Conservation (phyloP, 2,113 vertebrate genomes). For the Nycticorax nycticorax region DNA sequence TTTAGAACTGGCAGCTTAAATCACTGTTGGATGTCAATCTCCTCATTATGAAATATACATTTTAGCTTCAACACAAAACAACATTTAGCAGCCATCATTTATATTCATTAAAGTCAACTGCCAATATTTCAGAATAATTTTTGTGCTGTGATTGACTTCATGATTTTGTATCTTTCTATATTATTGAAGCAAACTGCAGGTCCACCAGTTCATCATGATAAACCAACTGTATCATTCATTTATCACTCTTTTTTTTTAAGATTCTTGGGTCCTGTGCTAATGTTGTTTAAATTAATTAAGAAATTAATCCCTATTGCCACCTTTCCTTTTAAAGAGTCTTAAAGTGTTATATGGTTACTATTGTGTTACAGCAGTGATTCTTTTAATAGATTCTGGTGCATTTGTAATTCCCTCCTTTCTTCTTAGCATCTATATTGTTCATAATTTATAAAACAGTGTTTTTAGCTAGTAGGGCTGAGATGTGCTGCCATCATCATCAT, state of each 20-base stretch:
- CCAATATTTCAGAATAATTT: conserved; percentile 37
- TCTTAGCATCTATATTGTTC: neutral
- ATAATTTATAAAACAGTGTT: neutral
- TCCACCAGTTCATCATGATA: neutral
- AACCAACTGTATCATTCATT: neutral
- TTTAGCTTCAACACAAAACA: neutral
- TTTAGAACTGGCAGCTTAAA: neutral
- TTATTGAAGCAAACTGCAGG: neutral
- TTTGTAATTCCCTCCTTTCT: neutral
- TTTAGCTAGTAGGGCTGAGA: neutral
- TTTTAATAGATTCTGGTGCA: neutral
- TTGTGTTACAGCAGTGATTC: neutral
- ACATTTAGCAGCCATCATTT: conserved; percentile 27
- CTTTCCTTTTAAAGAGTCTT: neutral
- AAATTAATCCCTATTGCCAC: neutral
- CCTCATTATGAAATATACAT: neutral
- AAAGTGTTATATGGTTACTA: neutral
- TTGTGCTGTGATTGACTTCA: neutral
- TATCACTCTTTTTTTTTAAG: neutral
- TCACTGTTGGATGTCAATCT: neutral
- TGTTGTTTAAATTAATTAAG: neutral
- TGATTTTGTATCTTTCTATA: neutral
- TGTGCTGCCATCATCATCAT: neutral
- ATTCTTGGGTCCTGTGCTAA: neutral
- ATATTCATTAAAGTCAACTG: conserved; percentile 19